These are phyloP conservation scores for Physeter macrocephalus DNA, from an alignment of 2,113 vertebrate genomes.

Conservation along the genomic window DNA sequence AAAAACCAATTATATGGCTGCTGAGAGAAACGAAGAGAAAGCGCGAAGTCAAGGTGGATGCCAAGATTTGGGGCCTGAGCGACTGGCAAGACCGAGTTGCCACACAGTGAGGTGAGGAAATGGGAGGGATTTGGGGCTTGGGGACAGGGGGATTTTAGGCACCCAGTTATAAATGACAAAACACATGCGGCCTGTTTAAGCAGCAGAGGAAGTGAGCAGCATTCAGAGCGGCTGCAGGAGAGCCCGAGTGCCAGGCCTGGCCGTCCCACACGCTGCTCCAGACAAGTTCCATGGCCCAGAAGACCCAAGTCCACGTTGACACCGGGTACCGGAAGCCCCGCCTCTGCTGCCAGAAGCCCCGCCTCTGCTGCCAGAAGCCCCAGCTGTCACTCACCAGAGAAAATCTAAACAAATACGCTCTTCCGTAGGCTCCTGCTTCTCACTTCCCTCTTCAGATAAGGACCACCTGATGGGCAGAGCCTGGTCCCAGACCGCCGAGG, in stretches of 20 bases:
- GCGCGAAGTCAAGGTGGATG: neutral
- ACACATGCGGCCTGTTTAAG: neutral
- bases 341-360: neutral
- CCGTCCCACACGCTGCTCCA: neutral
- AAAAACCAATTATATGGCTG: accelerated
- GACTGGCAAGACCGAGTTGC: neutral
- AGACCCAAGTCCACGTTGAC: neutral
- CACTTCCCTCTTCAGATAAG: neutral
- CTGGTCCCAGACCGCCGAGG: neutral
- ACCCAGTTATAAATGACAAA: neutral
- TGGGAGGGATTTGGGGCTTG: neutral
- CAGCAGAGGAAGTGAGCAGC: neutral
- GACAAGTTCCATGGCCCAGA: neutral
- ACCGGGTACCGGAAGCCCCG: neutral
- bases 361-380: neutral
- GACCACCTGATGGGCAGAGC: neutral
- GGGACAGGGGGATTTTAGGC: neutral
- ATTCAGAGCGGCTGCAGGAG: too few relatives aligned
- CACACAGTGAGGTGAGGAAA: neutral
- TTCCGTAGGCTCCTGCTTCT: neutral
- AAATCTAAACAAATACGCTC: neutral
- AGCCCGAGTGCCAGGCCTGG: neutral
- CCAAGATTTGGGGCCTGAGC: neutral
- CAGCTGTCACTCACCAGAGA: neutral
- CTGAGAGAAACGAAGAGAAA: neutral